Percentiles rank a stretch among this genome's conserved stretches.
These are phyloP conservation scores for Thaumatotibia leucotreta DNA, from an alignment of 1,140 invertebrate genomes.

Conservation along the genomic window DNA sequence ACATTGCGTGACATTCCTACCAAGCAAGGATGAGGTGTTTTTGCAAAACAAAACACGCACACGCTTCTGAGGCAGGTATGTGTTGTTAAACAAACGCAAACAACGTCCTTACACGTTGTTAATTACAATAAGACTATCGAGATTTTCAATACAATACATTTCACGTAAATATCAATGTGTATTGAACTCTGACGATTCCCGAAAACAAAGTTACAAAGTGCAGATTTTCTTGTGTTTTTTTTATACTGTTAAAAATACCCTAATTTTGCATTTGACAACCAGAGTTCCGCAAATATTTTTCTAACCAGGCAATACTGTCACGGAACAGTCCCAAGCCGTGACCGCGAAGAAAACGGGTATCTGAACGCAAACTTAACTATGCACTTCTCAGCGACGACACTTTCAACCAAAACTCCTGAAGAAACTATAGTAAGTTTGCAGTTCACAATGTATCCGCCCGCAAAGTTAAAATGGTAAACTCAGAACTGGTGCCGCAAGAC, in stretches of 20 bases:
- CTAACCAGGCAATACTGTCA: constrained; percentile 9
- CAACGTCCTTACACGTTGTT: too few relatives aligned
- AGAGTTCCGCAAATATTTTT: not conserved
- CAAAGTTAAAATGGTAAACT: not conserved
- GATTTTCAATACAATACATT: too few relatives aligned
- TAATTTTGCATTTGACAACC: too few relatives aligned
- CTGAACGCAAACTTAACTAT: not conserved
- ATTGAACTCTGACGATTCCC: too few relatives aligned
- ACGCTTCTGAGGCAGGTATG: not conserved
- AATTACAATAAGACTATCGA: too few relatives aligned
- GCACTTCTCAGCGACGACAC: not conserved
- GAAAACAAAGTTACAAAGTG: too few relatives aligned
- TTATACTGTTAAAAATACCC: too few relatives aligned
- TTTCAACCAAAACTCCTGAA: not conserved
- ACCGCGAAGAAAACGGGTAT: constrained; percentile 7
- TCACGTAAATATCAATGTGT: too few relatives aligned
- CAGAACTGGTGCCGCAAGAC: not conserved
- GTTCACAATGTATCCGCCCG: not conserved
- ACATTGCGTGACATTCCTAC: constrained; percentile 7
- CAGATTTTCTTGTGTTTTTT: too few relatives aligned
- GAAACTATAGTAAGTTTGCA: not conserved
- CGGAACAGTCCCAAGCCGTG: not conserved
- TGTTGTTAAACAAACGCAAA: not conserved
- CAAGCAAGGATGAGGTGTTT: not conserved
- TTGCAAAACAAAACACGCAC: constrained; percentile 5